Conservation (phyloP, 2,888 invertebrate species). For the Rotaria socialis region DNA sequence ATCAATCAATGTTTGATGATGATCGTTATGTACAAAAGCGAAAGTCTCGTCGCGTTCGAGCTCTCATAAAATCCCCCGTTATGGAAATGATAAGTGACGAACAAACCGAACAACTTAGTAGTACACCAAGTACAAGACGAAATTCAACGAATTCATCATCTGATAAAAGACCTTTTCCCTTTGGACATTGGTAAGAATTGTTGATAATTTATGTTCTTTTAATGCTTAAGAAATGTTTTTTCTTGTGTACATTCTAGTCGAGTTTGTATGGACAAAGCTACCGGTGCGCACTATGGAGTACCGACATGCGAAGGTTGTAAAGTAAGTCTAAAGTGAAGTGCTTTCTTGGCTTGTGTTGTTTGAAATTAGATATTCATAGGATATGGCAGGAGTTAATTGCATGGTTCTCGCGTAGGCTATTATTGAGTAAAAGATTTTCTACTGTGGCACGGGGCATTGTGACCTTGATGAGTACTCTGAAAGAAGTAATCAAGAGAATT, state of each 20-base stretch:
- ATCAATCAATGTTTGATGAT: not conserved
- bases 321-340: constrained; percentile 49
- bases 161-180: not conserved
- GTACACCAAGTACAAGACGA: not conserved
- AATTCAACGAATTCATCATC: not conserved
- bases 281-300: constrained; percentile 57
- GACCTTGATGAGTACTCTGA: too few species aligned
- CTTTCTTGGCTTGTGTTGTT: not conserved
- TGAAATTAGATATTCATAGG: not conserved
- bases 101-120: not conserved
- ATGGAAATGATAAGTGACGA: not conserved
- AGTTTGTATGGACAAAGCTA: constrained; percentile 56
- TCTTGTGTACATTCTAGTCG: constrained; percentile 43
- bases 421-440: too few species aligned
- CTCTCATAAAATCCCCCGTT: not conserved
- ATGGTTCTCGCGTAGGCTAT: too few species aligned
- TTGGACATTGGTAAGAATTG: constrained; percentile 45
- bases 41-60: not conserved
- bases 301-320: constrained; percentile 58
- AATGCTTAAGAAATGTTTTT: not conserved
- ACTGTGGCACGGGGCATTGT: too few species aligned
- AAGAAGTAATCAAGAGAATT: too few species aligned
- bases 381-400: too few species aligned
- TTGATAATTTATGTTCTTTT: not conserved
- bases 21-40: not conserved